These are phyloP conservation scores for Synanthedon myopaeformis DNA, from an alignment of 2,888 invertebrate genomes.

Conservation along the genomic window DNA sequence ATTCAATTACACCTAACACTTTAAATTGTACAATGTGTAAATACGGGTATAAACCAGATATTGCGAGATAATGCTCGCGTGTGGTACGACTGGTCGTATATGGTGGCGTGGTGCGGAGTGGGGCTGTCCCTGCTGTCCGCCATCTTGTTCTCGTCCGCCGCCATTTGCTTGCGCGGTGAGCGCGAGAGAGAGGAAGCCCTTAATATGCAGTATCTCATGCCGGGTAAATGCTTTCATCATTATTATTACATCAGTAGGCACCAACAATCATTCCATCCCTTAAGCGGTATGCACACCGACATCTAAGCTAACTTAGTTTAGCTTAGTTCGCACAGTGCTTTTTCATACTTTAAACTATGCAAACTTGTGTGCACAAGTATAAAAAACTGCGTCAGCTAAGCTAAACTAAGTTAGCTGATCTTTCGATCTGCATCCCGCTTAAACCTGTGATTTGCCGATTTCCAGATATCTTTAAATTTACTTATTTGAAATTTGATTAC, in stretches of 20 bases:
- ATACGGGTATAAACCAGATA: constrained; percentile 74
- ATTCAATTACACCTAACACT: constrained; percentile 1
- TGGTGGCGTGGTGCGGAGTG: constrained; percentile 97
- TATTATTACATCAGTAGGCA: background rate
- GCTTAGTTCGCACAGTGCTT: too few species aligned
- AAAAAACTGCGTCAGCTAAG: too few species aligned
- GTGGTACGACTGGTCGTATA: constrained; percentile 97
- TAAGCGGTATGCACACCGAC: too few species aligned
- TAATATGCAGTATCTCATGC: constrained; percentile 98
- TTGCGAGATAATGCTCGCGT: constrained; percentile 87
- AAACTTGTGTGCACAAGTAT: too few species aligned
- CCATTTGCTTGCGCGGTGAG: constrained; percentile 94
- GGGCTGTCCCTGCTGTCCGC: constrained; percentile 91
- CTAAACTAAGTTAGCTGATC: too few species aligned
- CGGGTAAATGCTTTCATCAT: constrained; percentile 72
- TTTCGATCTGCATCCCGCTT: too few species aligned
- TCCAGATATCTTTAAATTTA: too few species aligned
- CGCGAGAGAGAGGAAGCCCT: constrained; percentile 94
- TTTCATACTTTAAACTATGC: too few species aligned
- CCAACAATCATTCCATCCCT: too few species aligned
- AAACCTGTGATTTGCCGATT: too few species aligned
- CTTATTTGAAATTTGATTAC: too few species aligned
- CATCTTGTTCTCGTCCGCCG: constrained; percentile 92
- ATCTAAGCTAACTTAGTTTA: too few species aligned
- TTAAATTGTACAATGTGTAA: constrained; percentile 1